Conservation (phyloP, 2,113 vertebrate species). For the Actenoides lindsayi region DNA sequence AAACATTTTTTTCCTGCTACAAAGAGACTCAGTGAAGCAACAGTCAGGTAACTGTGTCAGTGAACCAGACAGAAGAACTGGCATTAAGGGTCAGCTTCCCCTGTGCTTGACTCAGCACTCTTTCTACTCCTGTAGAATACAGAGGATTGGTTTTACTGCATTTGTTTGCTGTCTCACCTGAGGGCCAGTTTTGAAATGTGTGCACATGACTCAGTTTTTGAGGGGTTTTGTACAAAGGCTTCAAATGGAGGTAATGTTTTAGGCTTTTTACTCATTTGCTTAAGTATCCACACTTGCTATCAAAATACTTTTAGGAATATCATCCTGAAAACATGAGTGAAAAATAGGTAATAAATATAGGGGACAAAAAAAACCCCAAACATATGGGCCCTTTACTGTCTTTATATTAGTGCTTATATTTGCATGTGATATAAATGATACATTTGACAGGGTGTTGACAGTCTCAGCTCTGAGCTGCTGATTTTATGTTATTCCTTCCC, state of each 20-base stretch:
- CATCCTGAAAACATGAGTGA: background rate
- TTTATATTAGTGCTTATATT: slow-evolving; percentile 45
- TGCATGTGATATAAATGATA: background rate
- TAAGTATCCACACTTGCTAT: background rate
- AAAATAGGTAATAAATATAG: background rate
- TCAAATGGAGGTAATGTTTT: background rate
- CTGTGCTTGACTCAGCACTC: background rate
- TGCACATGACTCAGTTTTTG: background rate
- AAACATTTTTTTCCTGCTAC: background rate
- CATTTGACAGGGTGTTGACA: slow-evolving; percentile 47
- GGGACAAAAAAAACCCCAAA: background rate
- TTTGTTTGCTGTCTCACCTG: background rate
- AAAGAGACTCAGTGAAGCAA: background rate
- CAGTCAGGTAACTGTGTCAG: background rate
- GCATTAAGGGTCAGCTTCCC: background rate
- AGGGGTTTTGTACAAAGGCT: background rate
- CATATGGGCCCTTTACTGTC: slow-evolving; percentile 20
- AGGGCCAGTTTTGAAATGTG: background rate
- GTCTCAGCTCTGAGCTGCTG: background rate
- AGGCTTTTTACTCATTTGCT: background rate
- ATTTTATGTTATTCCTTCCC: slow-evolving; percentile 9
- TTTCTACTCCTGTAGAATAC: background rate
- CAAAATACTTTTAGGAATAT: background rate
- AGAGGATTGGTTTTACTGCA: background rate
- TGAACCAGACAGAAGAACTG: background rate